A percentile compares a stretch with the other conserved stretches of the same genome.
These are phyloP conservation scores for Ametastegia equiseti DNA, from an alignment of 2,888 invertebrate species.

Conservation along the genomic window DNA sequence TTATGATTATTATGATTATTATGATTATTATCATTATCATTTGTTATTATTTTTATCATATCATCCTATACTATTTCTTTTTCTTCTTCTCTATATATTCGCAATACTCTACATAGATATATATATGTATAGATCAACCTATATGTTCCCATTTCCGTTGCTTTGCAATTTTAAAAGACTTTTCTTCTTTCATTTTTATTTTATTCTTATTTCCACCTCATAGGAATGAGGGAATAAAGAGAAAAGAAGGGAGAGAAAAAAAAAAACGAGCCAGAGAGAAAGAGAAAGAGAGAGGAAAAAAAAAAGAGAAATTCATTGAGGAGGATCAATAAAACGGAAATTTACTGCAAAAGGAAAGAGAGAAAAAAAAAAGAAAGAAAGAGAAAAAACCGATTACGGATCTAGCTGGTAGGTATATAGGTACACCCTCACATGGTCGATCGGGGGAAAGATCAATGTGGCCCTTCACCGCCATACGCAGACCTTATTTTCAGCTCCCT, in stretches of 20 bases:
- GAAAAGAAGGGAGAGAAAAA: too few relatives aligned
- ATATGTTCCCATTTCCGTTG: background rate
- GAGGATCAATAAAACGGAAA: background rate
- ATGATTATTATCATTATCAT: background rate
- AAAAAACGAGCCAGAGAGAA: too few relatives aligned
- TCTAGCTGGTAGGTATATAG: too few relatives aligned
- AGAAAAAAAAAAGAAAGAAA: background rate
- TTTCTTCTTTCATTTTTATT: background rate
- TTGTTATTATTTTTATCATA: background rate
- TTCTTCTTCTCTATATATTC: background rate
- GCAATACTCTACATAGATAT: background rate
- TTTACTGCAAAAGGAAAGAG: background rate
- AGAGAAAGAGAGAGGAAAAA: background rate
- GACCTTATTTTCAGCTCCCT: conserved; percentile 39
- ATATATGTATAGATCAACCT: too few relatives aligned
- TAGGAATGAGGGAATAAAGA: too few relatives aligned
- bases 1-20: background rate
- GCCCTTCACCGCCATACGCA: background rate
- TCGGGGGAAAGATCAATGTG: background rate
- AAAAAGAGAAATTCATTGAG: background rate
- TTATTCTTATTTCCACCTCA: background rate
- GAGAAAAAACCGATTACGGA: background rate
- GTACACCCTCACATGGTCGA: background rate
- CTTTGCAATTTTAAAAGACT: background rate
- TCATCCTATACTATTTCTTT: background rate